Base-by-base conservation (phyloP, 2,888 invertebrate genomes). In the Elysia crispata region DNA sequence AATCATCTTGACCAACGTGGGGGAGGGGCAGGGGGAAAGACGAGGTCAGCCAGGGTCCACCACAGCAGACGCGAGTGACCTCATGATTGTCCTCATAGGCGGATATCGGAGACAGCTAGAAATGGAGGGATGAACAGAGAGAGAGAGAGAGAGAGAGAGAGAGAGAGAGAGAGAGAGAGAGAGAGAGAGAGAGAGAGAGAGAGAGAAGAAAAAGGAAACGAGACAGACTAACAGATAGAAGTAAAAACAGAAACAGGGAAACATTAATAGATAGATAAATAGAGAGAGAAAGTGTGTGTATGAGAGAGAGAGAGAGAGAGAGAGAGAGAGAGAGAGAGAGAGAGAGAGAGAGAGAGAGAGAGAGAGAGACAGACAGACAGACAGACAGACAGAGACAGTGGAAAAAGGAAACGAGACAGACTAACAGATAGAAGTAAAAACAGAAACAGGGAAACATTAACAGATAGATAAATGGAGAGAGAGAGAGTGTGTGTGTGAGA, bases 81-180 rank as follows among this genome's bases (percentile, higher is more conserved):
- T 11, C 41, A 41, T 41, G 5, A 11, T 41, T 41, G 41, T 41
- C 11, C 41, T 3, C 3, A 41, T 11, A 41, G 41, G 41, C 3
- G 11, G 41, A n/a, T n/a, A n/a, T n/a, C 11, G 41, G 41, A 6
- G 41, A 41, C 11, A 11, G 11, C 11, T 13, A 50, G 30, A 50
- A 20, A 28, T 41, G 50, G 20, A 25, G n/a, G 54, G 25, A 30
- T 74, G 30, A 57, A 57, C 23, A 23, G 54, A 25, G 54, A 50
- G 57, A 57, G 74, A 30, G 74, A 30, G 74, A 57, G 74, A 50
- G 74, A 30, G 74, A 50, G 74, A 50, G 31, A 13, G 57, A 50
- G 31, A 50, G 74, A 23, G 41, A 41, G 41, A 41, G 41, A 41
- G 33, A n/a, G 33, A 18, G 69, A 18, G 69, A n/a, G 69, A 69